Evolutionary conservation across 2,797 vertebrate genomes (phyloP).

Genomic region (Mico argentatus): DNA sequence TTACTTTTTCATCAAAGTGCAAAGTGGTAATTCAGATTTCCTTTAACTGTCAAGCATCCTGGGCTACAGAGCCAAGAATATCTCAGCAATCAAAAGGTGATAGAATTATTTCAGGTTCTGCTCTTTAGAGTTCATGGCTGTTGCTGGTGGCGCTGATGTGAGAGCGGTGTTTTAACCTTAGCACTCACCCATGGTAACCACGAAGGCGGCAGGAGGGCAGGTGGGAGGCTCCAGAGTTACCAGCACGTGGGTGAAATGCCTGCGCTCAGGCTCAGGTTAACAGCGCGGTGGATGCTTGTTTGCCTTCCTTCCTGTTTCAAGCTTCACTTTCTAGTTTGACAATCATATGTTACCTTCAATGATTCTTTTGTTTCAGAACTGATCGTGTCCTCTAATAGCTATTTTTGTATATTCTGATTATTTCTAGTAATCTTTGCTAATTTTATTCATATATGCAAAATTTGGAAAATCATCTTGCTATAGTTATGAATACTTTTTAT

Average conservation of each 20-base stretch:
- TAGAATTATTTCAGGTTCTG: not conserved
- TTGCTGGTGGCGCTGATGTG: rapidly evolving
- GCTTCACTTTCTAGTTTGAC: not conserved
- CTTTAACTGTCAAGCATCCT: not conserved
- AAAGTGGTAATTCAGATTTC: not conserved
- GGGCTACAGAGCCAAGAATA: not conserved
- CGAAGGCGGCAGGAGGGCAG: rapidly evolving
- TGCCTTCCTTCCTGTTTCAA: not conserved
- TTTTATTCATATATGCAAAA: not conserved
- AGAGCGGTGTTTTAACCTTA: no score
- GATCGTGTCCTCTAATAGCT: not conserved
- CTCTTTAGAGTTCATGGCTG: not conserved
- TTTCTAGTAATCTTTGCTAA: not conserved
- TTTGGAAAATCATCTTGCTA: not conserved
- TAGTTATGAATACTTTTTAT: not conserved
- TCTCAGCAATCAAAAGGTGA: not conserved
- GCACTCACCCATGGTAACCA: rapidly evolving
- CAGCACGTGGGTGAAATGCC: not conserved
- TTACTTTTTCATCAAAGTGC: not conserved
- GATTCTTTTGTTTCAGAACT: not conserved
- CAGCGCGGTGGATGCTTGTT: not conserved
- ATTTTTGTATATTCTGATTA: not conserved
- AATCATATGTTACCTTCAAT: not conserved
- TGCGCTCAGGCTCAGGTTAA: not conserved
- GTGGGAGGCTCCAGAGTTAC: not conserved